phyloP scores from a whole-genome alignment of 2,888 invertebrate genomes.

The Carterocephalus palaemon region DNA sequence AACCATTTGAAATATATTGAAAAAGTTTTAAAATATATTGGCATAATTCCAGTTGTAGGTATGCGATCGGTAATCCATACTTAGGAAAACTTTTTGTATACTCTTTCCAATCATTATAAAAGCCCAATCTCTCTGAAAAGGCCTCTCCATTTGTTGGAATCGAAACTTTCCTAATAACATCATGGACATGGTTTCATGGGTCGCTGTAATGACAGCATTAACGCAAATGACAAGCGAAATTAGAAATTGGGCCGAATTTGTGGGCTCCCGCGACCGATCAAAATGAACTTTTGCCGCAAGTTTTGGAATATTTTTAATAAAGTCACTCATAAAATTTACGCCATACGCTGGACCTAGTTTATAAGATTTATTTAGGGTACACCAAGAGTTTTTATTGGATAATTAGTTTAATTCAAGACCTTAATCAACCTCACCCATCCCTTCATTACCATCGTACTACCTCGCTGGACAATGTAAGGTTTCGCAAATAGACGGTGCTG shows the following conservation, averaged over 20 bases:
- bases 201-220: slow-evolving; percentile 53
- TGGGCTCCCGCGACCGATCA: slow-evolving; percentile 46
- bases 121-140: slow-evolving; percentile 21
- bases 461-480: too few relatives aligned
- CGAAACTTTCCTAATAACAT: slow-evolving; percentile 37
- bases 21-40: slow-evolving; percentile 20
- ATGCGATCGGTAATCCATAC: slow-evolving; percentile 14
- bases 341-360: slow-evolving; percentile 36
- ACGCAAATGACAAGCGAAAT: slow-evolving; percentile 57
- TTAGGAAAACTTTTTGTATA: slow-evolving; percentile 18
- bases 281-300: slow-evolving; percentile 46
- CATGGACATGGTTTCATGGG: slow-evolving; percentile 34
- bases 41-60: slow-evolving; percentile 18
- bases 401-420: too few relatives aligned
- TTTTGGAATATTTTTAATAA: slow-evolving; percentile 55
- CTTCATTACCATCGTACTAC: too few relatives aligned
- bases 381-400: too few relatives aligned
- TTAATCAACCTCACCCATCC: too few relatives aligned
- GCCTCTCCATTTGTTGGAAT: slow-evolving; percentile 14
- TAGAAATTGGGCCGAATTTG: slow-evolving; percentile 53
- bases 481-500: too few relatives aligned
- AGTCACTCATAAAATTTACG: slow-evolving; percentile 49
- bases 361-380: too few relatives aligned
- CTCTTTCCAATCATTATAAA: slow-evolving; percentile 23
- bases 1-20: slow-evolving; percentile 7